phyloP scores from a whole-genome alignment of 64 coral and sea anemone genomes.

The Montipora capricornis region DNA sequence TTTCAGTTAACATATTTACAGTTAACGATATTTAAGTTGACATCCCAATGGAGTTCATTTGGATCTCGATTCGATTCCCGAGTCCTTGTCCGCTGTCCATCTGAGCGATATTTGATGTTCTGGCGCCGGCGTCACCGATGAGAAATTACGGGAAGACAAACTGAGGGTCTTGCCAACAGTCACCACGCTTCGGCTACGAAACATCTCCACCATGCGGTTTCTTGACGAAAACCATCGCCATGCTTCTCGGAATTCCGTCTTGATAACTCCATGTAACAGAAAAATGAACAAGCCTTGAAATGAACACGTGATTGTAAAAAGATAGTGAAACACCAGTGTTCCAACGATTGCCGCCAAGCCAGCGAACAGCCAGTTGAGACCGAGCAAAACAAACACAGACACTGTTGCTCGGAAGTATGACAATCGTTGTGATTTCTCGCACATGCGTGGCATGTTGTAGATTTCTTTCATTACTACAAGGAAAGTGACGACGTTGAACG shows the following conservation, averaged over 20 bases:
- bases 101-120: conserved; percentile 29
- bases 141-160: conserved; percentile 20
- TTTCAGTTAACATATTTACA: no score
- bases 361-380: conserved; percentile 92
- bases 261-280: conserved; percentile 85
- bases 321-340: conserved; percentile 83
- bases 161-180: conserved; percentile 29
- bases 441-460: conserved; percentile 72
- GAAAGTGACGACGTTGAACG: conserved; percentile 74
- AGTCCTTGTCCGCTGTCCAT: conserved; percentile 40
- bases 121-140: background rate
- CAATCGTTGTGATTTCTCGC: conserved; percentile 69
- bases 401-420: conserved; percentile 77
- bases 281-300: conserved; percentile 96
- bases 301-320: conserved; percentile 91
- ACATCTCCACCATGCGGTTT: conserved; percentile 69
- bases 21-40: background rate
- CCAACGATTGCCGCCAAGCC: conserved; percentile 80
- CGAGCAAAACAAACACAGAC: conserved; percentile 85
- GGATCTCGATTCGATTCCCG: conserved; percentile 82
- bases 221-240: conserved; percentile 66
- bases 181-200: conserved; percentile 46
- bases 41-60: background rate
- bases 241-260: conserved; percentile 90
- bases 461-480: conserved; percentile 84